These are phyloP conservation scores for Psylliodes chrysocephalus DNA, from an alignment of 2,888 invertebrate species.

Conservation along the genomic window DNA sequence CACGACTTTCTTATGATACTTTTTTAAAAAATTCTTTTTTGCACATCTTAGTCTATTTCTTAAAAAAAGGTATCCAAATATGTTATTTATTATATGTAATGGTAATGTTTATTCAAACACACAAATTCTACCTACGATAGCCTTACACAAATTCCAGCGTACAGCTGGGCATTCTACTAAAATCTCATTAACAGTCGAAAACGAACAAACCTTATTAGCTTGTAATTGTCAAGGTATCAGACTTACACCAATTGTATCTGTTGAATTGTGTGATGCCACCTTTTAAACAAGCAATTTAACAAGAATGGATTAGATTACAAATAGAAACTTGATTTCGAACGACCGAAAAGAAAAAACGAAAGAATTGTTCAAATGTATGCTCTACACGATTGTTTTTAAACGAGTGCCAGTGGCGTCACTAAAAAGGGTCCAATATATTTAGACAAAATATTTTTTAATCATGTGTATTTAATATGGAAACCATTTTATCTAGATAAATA, in stretches of 20 bases:
- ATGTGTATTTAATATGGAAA: no score
- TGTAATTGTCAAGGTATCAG: conserved; percentile 51
- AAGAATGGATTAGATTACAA: conserved; percentile 52
- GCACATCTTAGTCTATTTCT: no score
- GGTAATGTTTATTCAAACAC: no score
- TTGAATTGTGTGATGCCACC: conserved; percentile 47
- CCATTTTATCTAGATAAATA: no score
- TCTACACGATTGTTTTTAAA: conserved; percentile 33
- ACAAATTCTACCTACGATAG: no score
- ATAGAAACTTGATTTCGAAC: conserved; percentile 46
- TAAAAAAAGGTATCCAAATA: no score
- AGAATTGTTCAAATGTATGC: conserved; percentile 44
- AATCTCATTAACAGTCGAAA: conserved; percentile 38
- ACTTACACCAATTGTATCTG: conserved; percentile 46
- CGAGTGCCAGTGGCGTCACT: not conserved
- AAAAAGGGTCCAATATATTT: not conserved
- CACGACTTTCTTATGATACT: no score
- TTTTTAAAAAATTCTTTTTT: no score
- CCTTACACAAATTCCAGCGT: not conserved
- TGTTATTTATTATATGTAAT: no score
- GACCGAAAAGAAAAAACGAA: conserved; percentile 44
- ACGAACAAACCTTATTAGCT: conserved; percentile 46
- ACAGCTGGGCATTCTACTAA: not conserved
- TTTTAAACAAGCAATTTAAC: conserved; percentile 51
- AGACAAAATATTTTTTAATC: no score